These are phyloP conservation scores for Sebastolobus alascanus DNA, from an alignment of 2,797 vertebrate species.

Conservation along the genomic window DNA sequence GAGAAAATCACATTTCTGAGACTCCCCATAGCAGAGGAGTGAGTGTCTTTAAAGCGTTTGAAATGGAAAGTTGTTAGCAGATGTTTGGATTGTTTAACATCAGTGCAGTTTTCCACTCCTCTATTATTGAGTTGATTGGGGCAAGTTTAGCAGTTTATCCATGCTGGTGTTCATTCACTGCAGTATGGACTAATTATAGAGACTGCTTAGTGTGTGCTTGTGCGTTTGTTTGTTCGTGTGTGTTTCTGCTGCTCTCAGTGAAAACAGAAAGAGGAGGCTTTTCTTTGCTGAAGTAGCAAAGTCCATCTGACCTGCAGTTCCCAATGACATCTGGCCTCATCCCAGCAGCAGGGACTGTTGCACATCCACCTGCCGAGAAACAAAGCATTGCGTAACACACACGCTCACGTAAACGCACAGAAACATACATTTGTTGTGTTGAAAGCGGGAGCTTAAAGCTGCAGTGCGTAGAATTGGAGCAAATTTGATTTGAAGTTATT, in stretches of 20 bases:
- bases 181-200: slow-evolving; percentile 62
- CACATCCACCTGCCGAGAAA: slow-evolving; percentile 62
- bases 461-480: no score
- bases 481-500: no score
- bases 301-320: slow-evolving; percentile 61
- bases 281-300: slow-evolving; percentile 76
- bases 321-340: slow-evolving; percentile 58
- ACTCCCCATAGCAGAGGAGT: background rate
- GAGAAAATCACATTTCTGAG: slow-evolving; percentile 16
- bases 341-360: slow-evolving; percentile 58
- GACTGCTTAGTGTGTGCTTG: slow-evolving; percentile 38
- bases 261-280: slow-evolving; percentile 40
- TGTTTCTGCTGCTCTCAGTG: slow-evolving; percentile 44
- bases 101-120: background rate
- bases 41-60: background rate
- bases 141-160: slow-evolving; percentile 22
- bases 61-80: slow-evolving; percentile 4
- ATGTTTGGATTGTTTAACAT: background rate
- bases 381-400: slow-evolving; percentile 39
- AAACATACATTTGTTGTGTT: slow-evolving; percentile 1
- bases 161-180: slow-evolving; percentile 48
- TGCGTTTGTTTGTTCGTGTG: slow-evolving; percentile 2
- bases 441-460: background rate
- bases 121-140: background rate
- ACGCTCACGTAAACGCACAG: background rate